Evolutionary conservation across 2,888 invertebrate genomes (phyloP).

Genomic region (Drosophila mayaguana): DNA sequence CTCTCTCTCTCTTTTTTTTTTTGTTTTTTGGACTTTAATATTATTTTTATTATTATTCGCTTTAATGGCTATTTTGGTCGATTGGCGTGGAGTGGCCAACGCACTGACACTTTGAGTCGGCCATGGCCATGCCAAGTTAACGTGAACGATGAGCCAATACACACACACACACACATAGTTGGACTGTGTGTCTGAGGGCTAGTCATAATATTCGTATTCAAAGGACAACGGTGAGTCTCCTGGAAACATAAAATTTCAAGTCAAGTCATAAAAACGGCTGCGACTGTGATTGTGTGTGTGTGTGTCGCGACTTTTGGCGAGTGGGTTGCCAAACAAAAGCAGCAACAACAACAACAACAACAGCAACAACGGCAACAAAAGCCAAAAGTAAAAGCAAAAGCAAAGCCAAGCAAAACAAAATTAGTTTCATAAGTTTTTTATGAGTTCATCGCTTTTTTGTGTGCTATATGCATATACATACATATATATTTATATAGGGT

Average conservation of each 20-base stretch:
- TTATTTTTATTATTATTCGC: constrained; percentile 59
- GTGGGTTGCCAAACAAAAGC: constrained; percentile 57
- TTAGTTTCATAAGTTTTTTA: constrained; percentile 81
- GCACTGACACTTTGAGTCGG: constrained; percentile 30
- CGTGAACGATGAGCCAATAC: constrained; percentile 57
- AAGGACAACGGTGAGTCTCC: constrained; percentile 64
- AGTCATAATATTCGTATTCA: constrained; percentile 60
- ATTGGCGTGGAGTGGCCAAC: constrained; percentile 45
- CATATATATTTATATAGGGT: constrained; percentile 2
- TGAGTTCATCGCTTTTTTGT: constrained; percentile 81
- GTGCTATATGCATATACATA: constrained; percentile 15
- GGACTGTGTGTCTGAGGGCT: constrained; percentile 44
- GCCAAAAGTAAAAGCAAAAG: constrained; percentile 71
- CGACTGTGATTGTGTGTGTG: constrained; percentile 28
- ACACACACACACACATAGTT: constrained; percentile 16
- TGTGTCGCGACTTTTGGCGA: constrained; percentile 54
- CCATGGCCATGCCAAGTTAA: constrained; percentile 52
- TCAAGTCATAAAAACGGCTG: constrained; percentile 56
- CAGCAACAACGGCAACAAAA: constrained; percentile 21
- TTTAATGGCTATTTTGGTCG: constrained; percentile 63
- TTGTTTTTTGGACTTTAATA: constrained; percentile 22
- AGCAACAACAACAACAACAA: constrained; percentile 28
- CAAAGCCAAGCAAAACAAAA: constrained; percentile 78
- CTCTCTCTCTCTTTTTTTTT: neutral
- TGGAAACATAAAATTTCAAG: constrained; percentile 61